These are phyloP conservation scores for Anisognathus igniventris DNA, from an alignment of 2,797 vertebrate species.

Conservation along the genomic window DNA sequence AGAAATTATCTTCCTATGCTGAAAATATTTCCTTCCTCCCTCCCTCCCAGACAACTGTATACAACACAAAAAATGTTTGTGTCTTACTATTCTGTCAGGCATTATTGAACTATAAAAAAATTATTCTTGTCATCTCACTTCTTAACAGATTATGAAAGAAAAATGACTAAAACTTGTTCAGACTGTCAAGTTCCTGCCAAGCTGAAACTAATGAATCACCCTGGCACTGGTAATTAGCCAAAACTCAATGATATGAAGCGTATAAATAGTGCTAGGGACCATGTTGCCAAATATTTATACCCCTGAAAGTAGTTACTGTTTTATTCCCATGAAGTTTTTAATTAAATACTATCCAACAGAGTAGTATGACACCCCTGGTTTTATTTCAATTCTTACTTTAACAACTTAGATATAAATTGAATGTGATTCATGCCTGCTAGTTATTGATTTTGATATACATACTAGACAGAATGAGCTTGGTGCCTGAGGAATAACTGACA, in stretches of 20 bases:
- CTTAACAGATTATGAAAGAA: conserved; percentile 34
- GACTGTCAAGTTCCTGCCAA: background rate
- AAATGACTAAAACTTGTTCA: conserved; percentile 6
- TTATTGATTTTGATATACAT: conserved; percentile 24
- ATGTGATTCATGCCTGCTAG: background rate
- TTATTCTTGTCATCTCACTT: background rate
- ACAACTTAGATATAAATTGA: background rate
- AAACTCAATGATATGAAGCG: background rate
- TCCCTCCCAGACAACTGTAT: background rate
- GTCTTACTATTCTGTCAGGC: background rate
- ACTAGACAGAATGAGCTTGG: background rate
- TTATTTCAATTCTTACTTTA: background rate
- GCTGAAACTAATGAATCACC: conserved; percentile 6
- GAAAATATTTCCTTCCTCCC: background rate
- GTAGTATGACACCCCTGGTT: background rate
- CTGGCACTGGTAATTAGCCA: background rate
- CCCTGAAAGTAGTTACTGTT: background rate
- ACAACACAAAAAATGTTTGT: background rate
- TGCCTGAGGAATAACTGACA: background rate
- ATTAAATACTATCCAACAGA: background rate
- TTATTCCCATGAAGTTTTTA: background rate
- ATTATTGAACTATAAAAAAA: conserved; percentile 6
- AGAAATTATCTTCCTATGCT: background rate
- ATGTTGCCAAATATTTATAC: background rate
- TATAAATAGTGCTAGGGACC: background rate